A percentile compares a stretch with the other conserved stretches of the same genome.
Evolutionary conservation across 1,140 invertebrate species (phyloP).

Genomic region (Cepaea nemoralis): DNA sequence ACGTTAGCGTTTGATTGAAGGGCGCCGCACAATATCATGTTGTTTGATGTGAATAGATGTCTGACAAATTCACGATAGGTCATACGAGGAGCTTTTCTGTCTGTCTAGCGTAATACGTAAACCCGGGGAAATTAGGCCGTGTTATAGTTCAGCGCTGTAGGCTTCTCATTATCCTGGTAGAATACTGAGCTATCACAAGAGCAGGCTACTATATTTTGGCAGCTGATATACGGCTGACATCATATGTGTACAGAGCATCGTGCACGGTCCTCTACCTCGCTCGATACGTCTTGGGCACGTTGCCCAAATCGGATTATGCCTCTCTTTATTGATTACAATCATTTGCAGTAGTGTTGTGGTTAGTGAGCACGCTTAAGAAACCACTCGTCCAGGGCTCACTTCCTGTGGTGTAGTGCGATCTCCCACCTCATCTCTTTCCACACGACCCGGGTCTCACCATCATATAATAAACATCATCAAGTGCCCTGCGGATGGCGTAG

Average conservation of each 20-base stretch:
- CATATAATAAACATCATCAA: too few relatives aligned
- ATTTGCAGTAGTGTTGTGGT: too few relatives aligned
- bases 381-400: too few relatives aligned
- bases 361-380: too few relatives aligned
- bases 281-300: too few relatives aligned
- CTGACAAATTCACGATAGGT: background rate
- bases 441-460: too few relatives aligned
- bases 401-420: too few relatives aligned
- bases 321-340: too few relatives aligned
- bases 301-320: too few relatives aligned
- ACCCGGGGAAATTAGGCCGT: background rate
- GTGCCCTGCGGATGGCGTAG: too few relatives aligned
- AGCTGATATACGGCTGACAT: background rate
- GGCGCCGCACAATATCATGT: background rate
- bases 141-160: conserved; percentile 1
- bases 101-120: background rate
- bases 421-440: too few relatives aligned
- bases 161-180: background rate
- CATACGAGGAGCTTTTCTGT: background rate
- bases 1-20: background rate
- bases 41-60: background rate
- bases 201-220: background rate
- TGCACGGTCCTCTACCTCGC: too few relatives aligned
- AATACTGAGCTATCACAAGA: background rate
- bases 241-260: background rate